Evolutionary conservation across 2,797 vertebrate species (phyloP).

Genomic region (Chiloscyllium punctatum): DNA sequence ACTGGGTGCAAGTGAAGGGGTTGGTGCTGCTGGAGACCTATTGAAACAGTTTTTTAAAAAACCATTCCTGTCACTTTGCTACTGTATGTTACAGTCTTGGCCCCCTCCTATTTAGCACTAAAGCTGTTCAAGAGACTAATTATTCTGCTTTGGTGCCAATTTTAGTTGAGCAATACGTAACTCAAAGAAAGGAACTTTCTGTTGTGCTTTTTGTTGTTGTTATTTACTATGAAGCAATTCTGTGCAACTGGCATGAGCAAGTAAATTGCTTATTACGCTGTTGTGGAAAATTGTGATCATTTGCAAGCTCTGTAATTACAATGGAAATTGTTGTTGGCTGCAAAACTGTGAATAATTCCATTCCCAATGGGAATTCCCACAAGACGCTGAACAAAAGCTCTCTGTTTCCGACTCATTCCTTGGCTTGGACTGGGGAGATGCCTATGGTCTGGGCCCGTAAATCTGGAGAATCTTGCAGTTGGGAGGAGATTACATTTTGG

Average conservation of each 20-base stretch:
- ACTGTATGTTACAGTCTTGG: neutral
- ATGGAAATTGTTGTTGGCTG: neutral
- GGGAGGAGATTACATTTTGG: neutral
- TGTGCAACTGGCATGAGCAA: no score
- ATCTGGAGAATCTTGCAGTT: neutral
- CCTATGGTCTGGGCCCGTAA: neutral
- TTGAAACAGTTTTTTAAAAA: neutral
- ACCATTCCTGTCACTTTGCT: neutral
- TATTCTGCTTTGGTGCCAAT: neutral
- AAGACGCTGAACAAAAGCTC: neutral
- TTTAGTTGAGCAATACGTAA: neutral
- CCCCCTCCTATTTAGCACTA: neutral
- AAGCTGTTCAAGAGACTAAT: neutral
- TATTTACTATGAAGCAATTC: neutral
- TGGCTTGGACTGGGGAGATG: neutral
- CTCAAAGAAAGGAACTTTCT: neutral
- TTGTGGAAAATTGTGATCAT: slow-evolving; percentile 2
- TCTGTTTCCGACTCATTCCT: neutral
- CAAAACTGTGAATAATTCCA: neutral
- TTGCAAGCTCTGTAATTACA: neutral
- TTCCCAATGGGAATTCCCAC: neutral
- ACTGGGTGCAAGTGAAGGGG: no score
- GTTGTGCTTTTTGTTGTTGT: no score
- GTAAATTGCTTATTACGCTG: neutral
- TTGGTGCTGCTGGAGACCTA: no score